These are phyloP conservation scores for Chironomus striatipennis DNA, from an alignment of 1,140 invertebrate species.

Conservation along the genomic window DNA sequence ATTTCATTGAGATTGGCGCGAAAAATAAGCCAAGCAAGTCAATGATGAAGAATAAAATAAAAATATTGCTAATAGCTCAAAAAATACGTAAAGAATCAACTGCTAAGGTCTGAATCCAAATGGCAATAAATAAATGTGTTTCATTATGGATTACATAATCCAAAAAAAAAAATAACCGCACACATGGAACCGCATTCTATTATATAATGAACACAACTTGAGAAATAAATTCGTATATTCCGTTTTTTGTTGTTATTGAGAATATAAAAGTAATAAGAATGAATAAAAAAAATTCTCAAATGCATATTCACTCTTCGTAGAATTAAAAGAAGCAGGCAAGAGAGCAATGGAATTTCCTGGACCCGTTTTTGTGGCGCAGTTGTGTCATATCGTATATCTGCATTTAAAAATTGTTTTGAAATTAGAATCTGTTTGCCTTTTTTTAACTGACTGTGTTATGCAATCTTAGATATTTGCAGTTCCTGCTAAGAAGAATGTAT, in stretches of 20 bases:
- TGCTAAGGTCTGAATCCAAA: no score
- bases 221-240: not conserved
- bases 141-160: no score
- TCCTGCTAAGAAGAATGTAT: not conserved
- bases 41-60: no score
- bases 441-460: not conserved
- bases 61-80: no score
- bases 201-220: conserved; percentile 5
- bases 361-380: not conserved
- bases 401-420: not conserved
- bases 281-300: not conserved
- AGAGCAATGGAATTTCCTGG: conserved; percentile 15
- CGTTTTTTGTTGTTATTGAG: not conserved
- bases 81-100: no score
- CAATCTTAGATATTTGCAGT: not conserved
- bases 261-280: not conserved
- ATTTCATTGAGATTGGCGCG: no score
- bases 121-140: no score
- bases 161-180: no score
- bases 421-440: no score
- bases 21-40: no score
- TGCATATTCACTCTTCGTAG: conserved; percentile 12
- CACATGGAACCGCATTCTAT: not conserved
- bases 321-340: not conserved
- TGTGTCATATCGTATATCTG: not conserved